Conservation (phyloP, 2,113 vertebrate genomes). For the Hypanus sabinus region DNA sequence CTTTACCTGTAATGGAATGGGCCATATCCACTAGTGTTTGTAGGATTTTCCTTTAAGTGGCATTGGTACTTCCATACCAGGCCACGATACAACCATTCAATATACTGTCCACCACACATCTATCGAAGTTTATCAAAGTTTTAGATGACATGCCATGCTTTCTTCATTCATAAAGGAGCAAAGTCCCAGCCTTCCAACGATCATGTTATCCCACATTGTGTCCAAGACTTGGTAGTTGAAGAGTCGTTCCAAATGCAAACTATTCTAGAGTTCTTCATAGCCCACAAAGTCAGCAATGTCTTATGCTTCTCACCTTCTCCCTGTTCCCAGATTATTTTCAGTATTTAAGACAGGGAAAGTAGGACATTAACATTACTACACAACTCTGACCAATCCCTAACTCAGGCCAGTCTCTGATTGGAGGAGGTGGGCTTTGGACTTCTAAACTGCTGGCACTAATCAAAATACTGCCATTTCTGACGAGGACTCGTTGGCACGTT, state of each 20-base stretch:
- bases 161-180: not conserved
- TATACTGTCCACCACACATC: no score
- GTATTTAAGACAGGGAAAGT: not conserved
- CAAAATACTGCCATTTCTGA: not conserved
- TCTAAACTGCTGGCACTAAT: not conserved
- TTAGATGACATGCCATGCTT: no score
- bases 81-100: no score
- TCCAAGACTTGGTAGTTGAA: not conserved
- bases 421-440: not conserved
- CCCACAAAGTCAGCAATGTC: not conserved
- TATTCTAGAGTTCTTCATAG: not conserved
- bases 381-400: not conserved
- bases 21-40: no score
- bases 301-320: not conserved
- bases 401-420: not conserved
- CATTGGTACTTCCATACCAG: no score
- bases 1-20: no score
- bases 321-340: not conserved
- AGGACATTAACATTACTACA: not conserved
- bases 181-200: not conserved
- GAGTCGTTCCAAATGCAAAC: not conserved
- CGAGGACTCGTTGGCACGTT: not conserved
- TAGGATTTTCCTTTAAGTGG: no score
- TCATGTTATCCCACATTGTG: not conserved
- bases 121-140: no score